A percentile compares a stretch with the other conserved stretches of the same genome.
phyloP scores from a whole-genome alignment of 2,888 invertebrate species.

The Ormyrus rosae region DNA sequence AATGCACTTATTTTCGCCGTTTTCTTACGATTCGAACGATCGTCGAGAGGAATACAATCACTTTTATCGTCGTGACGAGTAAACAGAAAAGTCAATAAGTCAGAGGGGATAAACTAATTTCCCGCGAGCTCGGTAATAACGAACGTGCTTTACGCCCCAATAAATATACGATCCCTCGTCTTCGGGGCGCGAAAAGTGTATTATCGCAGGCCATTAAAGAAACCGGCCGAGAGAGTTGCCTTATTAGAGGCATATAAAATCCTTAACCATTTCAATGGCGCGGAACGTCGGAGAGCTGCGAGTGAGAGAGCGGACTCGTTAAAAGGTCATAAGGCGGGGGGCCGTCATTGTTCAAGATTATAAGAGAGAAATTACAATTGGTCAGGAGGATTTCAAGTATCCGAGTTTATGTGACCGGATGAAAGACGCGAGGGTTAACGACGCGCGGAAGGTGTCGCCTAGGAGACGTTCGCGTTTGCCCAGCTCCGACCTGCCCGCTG shows the following conservation, averaged over 20 bases:
- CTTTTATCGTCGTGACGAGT: no score
- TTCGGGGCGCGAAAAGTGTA: not conserved
- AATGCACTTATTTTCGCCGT: no score
- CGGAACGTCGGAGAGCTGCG: not conserved
- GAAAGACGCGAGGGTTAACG: no score
- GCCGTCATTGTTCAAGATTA: not conserved
- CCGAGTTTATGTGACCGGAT: not conserved
- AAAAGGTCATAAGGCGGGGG: slow-evolving; percentile 4
- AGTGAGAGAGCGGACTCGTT: not conserved
- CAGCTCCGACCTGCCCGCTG: no score
- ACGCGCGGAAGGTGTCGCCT: not conserved
- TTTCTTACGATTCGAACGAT: no score
- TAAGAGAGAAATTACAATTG: not conserved
- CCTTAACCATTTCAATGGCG: not conserved
- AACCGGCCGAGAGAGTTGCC: not conserved
- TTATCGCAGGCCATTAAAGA: not conserved
- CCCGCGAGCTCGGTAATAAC: no score
- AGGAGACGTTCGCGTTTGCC: no score
- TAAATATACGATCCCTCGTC: not conserved
- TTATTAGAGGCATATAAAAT: slow-evolving; percentile 6
- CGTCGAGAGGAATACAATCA: no score
- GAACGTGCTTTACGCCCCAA: not conserved
- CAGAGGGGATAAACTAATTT: no score
- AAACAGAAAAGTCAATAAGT: no score
- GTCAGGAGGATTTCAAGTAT: not conserved